Conservation (phyloP, 1,140 invertebrate species). For the Zaprionus gabonicus region DNA sequence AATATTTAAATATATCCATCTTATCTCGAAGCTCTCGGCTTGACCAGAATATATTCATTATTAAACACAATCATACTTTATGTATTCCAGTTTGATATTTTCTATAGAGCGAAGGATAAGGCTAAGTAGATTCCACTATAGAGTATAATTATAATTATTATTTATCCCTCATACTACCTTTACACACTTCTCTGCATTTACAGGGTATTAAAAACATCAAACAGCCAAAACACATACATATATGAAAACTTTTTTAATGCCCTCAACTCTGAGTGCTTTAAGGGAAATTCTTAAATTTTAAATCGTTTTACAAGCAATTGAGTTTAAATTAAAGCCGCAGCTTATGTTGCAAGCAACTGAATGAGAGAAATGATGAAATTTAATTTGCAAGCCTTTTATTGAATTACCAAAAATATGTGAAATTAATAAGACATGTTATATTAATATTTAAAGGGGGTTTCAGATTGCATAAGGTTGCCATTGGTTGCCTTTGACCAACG, state of each 20-base stretch:
- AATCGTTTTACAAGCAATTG: not conserved
- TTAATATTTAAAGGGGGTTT: not conserved
- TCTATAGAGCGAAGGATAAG: not conserved
- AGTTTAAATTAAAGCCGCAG: not conserved
- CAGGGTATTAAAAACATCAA: constrained; percentile 7
- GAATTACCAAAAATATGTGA: not conserved
- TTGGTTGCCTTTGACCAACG: not conserved
- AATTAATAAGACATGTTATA: not conserved
- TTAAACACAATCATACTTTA: no score
- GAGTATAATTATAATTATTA: no score
- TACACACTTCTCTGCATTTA: not conserved
- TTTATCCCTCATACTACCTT: no score
- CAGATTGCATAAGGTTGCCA: not conserved
- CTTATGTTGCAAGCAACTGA: not conserved
- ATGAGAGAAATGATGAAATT: not conserved
- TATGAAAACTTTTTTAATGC: constrained; percentile 9
- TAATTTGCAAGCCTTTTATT: not conserved
- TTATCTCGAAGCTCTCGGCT: no score
- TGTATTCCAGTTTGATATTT: no score
- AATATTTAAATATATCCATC: no score
- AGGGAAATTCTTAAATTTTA: constrained; percentile 4
- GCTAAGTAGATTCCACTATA: no score
- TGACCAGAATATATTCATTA: no score
- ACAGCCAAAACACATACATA: constrained; percentile 2
- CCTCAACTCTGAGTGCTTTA: not conserved